phyloP scores from a whole-genome alignment of 2,888 invertebrate genomes.

The Malacosoma neustria region DNA sequence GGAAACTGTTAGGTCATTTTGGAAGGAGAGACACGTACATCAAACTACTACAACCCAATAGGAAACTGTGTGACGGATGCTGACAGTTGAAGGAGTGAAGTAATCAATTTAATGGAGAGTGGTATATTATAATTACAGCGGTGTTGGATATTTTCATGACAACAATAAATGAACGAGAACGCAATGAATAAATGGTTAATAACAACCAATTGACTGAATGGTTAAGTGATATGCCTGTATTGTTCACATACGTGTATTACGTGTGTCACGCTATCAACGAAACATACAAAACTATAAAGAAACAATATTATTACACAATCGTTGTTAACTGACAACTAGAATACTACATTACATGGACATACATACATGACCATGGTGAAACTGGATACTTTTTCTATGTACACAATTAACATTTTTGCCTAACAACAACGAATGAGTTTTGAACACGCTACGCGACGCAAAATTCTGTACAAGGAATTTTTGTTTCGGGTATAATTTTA shows the following conservation, averaged over 20 bases:
- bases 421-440: constrained; percentile 28
- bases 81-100: too few species aligned
- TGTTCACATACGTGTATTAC: constrained; percentile 28
- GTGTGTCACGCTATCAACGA: constrained; percentile 39
- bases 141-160: background rate
- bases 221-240: constrained; percentile 15
- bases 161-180: background rate
- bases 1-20: constrained; percentile 37
- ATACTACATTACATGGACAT: too few species aligned
- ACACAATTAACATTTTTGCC: constrained; percentile 22
- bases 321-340: constrained; percentile 21
- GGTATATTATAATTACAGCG: background rate
- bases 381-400: constrained; percentile 15
- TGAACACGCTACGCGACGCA: constrained; percentile 2
- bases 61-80: constrained; percentile 3
- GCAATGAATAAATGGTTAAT: constrained; percentile 19
- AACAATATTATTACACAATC: constrained; percentile 32
- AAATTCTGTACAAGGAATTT: background rate
- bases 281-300: constrained; percentile 36
- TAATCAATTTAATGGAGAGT: background rate
- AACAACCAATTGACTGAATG: constrained; percentile 16
- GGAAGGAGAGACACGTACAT: constrained; percentile 5
- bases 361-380: constrained; percentile 25
- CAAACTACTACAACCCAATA: constrained; percentile 1
- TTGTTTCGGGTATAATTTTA: background rate